Base-by-base conservation (phyloP, 2,888 invertebrate genomes). In the Cryptus viduatorius region DNA sequence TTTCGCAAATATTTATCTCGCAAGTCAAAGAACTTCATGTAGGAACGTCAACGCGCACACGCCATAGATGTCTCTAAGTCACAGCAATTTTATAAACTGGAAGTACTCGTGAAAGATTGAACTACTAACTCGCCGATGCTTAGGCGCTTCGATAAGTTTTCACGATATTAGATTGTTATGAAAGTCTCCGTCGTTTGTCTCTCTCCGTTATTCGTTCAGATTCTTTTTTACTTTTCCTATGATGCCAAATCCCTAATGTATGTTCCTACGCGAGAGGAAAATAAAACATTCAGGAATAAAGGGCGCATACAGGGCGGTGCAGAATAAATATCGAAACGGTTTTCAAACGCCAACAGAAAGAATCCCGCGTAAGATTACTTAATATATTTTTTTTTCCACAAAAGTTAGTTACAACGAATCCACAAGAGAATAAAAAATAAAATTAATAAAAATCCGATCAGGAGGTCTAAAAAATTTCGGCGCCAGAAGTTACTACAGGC, bases 241-340 rank as follows among this genome's bases (percentile, higher is more conserved):
- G 77, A 29, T 87, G 86, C 4, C 81, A 84, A 90, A 88, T 87
- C 88, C 81, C 78, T 82, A 44, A 86, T 84, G 87, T 87, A 82
- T 79, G 86, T 79, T 72, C 67, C 64, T 76, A 80, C 83, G 79
- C 73, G 72, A 75, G 64, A 76, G 16, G 69, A 72, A 86, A 86
- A 86, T 83, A 83, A 86, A 86, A 64, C 77, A 79, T 85, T 75
- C 71, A 61, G 53, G 61, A 68, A 67, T 44, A 79, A 69, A 19
- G 19, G 42, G 50, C 42, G 46, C n/a, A 8, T n/a, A 24, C 24
- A 19, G 50, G 3, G 4, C 16, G 53, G 3, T 67, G 12, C 65
- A 56, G 56, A 56, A 56, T 56, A 56, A 56, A 56, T 56, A 56
- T 24, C 12, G 12, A 24, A 56, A 1, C 10, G 24, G 4, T 24